Conservation (phyloP, 1,140 invertebrate genomes). For the Prorops nasuta region DNA sequence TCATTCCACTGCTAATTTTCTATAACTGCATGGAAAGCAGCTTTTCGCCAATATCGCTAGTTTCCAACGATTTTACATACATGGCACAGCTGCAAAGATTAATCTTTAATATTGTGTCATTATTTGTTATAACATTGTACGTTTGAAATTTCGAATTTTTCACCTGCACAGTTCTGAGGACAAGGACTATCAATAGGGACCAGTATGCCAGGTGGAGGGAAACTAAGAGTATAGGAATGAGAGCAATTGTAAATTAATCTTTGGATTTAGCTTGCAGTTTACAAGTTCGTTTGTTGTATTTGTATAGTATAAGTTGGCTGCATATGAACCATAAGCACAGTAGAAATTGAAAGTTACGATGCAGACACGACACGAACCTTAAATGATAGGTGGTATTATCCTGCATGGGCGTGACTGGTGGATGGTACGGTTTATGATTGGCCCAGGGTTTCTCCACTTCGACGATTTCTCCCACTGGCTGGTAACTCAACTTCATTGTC, state of each 20-base stretch:
- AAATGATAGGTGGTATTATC: conserved; percentile 46
- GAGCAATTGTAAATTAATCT: conserved; percentile 12
- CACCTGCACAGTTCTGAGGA: too few species aligned
- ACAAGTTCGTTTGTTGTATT: too few species aligned
- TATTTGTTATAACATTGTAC: too few species aligned
- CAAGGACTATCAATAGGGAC: background rate
- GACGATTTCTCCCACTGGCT: conserved; percentile 29
- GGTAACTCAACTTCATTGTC: conserved; percentile 45
- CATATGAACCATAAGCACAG: conserved; percentile 3
- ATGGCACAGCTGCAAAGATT: too few species aligned
- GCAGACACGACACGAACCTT: conserved; percentile 36
- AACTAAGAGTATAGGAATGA: background rate
- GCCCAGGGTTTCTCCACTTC: conserved; percentile 33
- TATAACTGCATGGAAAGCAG: too few species aligned
- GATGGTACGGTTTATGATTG: conserved; percentile 21
- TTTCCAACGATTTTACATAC: too few species aligned
- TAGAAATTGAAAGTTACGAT: conserved; percentile 1
- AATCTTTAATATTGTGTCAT: too few species aligned
- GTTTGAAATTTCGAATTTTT: too few species aligned
- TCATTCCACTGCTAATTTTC: too few species aligned
- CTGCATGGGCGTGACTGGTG: conserved; percentile 31
- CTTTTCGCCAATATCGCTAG: too few species aligned
- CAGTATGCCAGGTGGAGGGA: background rate
- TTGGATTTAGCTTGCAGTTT: too few species aligned
- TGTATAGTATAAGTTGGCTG: too few species aligned